Conservation (phyloP, 1,140 invertebrate species). For the Bombus waltoni region DNA sequence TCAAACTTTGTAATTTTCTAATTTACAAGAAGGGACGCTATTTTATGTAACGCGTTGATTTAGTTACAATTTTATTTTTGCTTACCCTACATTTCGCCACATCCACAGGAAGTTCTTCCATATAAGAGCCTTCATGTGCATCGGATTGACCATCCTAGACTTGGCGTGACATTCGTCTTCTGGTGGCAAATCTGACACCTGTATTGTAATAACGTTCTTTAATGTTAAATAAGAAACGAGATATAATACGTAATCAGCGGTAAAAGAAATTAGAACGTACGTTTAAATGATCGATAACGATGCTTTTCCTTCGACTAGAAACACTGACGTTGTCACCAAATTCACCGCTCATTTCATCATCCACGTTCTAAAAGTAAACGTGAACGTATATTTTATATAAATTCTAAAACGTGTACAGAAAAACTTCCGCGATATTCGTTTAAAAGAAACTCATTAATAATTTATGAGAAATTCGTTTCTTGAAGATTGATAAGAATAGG, state of each 20-base stretch:
- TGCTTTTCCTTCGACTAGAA: slow-evolving; percentile 85
- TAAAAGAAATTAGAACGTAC: slow-evolving; percentile 57
- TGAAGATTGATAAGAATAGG: accelerated
- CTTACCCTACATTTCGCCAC: slow-evolving; percentile 95
- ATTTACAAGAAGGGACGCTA: too few species aligned
- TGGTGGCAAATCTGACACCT: slow-evolving; percentile 76
- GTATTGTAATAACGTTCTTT: neutral
- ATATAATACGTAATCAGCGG: neutral
- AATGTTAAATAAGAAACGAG: neutral
- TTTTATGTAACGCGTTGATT: too few species aligned
- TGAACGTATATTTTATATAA: neutral
- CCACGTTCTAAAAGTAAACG: slow-evolving; percentile 82
- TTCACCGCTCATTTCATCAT: slow-evolving; percentile 92
- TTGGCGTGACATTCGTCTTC: slow-evolving; percentile 76
- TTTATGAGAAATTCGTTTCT: neutral
- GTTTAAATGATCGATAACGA: slow-evolving; percentile 81
- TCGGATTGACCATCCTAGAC: slow-evolving; percentile 86
- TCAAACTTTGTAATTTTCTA: neutral
- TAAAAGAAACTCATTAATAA: neutral
- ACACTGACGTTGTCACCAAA: slow-evolving; percentile 92
- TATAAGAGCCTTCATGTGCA: slow-evolving; percentile 92
- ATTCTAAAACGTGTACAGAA: neutral
- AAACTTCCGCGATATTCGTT: too few species aligned
- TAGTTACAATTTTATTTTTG: neutral
- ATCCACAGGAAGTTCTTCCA: slow-evolving; percentile 96